Evolutionary conservation across 2,888 invertebrate genomes (phyloP), one percentile per base, ranked within the genome.

Genomic region (Ichneumon xanthorius): DNA sequence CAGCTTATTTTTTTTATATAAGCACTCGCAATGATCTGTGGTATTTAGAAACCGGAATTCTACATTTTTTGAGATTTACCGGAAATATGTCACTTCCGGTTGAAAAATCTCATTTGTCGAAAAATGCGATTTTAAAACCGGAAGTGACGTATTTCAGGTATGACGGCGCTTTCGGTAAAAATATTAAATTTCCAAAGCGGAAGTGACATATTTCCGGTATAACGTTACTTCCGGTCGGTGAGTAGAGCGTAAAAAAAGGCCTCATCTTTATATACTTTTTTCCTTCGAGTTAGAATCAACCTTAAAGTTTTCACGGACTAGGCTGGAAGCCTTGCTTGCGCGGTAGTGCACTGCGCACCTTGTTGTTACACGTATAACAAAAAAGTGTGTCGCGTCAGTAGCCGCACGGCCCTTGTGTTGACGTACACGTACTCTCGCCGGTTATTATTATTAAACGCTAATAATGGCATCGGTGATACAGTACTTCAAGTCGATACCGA

Each of bases 401-500:
- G 55, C 67, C 67, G 68, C 11, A 40, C 58, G 68, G 55, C 67
- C 63, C 67, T 70, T 76, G 78, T 76, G 78, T 80, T 82, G 80
- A 71, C 82, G 71, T 81, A 72, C 58, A 30, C 19, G 37, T 33
- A 58, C 61, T 68, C 67, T 61, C 68, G 67, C 78, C 73, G 61
- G 65, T 80, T 71, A 71, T 45, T 67, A 67, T 58, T 72, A 48
- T 63, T 16, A 50, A 53, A 53, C 79, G 40, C 70, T 75, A 79
- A 91, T 79, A 76, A 93, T 93, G 93, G 90, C 86, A 77, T 86
- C 90, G 7, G 90, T 92, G 85, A 67, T 92, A 55, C 90, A 93
- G 77, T 92, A 92, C 77, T 90, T 93, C 16, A 90, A 92, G 81
- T 91, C 91, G 5, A 91, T 93, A n/a, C 92, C 93, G 2, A 91